Percentiles rank a stretch among this genome's conserved stretches.
phyloP scores from a whole-genome alignment of 30 jellyfish, hydroid and myxozoan species.

The Turritopsis rubra region DNA sequence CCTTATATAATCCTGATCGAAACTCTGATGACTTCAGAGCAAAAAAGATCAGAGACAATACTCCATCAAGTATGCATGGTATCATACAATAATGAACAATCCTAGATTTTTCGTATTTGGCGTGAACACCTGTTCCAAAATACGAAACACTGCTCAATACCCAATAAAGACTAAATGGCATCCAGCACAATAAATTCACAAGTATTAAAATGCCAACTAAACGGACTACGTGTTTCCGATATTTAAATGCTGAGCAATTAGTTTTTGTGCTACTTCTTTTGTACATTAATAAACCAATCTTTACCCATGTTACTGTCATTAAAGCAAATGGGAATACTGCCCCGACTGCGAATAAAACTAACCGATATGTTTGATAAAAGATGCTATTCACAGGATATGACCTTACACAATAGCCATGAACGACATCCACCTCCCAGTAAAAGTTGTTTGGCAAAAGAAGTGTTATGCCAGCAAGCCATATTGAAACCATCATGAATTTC shows the following conservation, averaged over 20 bases:
- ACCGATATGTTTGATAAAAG: background rate
- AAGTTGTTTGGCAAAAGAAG: background rate
- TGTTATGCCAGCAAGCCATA: background rate
- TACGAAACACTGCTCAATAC: background rate
- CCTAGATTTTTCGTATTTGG: constrained; percentile 1
- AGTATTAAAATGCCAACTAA: background rate
- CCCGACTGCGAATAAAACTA: background rate
- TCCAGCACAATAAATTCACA: background rate
- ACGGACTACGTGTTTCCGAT: background rate
- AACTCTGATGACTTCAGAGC: background rate
- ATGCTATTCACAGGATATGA: background rate
- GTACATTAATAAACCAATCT: background rate
- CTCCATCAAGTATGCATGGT: background rate
- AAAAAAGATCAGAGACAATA: background rate
- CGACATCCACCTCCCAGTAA: background rate
- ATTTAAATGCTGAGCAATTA: background rate
- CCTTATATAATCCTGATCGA: background rate
- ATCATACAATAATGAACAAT: background rate
- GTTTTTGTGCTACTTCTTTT: background rate
- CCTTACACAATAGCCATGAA: background rate
- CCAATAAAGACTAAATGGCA: constrained; percentile 6
- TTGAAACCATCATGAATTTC: background rate
- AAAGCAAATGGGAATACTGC: background rate
- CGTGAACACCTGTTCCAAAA: background rate
- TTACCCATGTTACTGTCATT: background rate